Conservation (phyloP, 2,797 vertebrate species). For the Sebastes minor region DNA sequence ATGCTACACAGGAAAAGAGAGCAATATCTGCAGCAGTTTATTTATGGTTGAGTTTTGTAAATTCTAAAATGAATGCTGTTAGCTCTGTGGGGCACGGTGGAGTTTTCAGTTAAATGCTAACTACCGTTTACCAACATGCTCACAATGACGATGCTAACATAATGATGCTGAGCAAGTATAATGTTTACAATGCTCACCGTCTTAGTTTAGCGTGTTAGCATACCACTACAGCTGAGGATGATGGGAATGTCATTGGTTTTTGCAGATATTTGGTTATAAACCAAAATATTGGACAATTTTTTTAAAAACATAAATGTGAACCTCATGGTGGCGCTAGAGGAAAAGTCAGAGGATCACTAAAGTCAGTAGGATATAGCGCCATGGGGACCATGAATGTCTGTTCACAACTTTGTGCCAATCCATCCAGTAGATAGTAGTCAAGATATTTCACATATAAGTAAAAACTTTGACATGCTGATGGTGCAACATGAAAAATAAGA, state of each 20-base stretch:
- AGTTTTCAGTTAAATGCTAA: too few species aligned
- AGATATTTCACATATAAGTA: too few species aligned
- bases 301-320: background rate
- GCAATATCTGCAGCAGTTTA: background rate
- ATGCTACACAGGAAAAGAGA: background rate
- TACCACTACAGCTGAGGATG: background rate
- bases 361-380: background rate
- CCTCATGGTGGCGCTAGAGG: too few species aligned
- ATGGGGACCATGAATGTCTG: too few species aligned
- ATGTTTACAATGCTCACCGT: too few species aligned
- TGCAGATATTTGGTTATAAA: background rate
- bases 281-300: background rate
- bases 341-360: background rate
- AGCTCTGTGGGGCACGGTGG: too few species aligned
- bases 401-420: too few species aligned
- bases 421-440: background rate
- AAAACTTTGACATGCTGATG: background rate
- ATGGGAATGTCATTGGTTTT: background rate
- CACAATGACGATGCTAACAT: too few species aligned
- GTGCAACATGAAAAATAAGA: background rate
- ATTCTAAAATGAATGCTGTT: background rate
- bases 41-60: background rate
- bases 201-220: too few species aligned
- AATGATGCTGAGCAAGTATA: rapidly evolving
- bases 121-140: too few species aligned